Percentiles rank a stretch among this genome's conserved stretches.
phyloP scores from a whole-genome alignment of 2,113 vertebrate species.

The rat (Rattus norvegicus) region GRCr8 NC_086027.1:26232501-26233000 shows the following conservation, averaged over 20 bases:
- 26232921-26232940: neutral
- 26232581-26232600: neutral
- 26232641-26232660: neutral
- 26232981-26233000: neutral
- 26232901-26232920: neutral
- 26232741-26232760: neutral
- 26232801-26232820: neutral
- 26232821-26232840: neutral
- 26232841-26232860: neutral
- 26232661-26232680: neutral
- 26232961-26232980: neutral
- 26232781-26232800: neutral
- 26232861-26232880: neutral
- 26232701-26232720: neutral
- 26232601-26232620: neutral
- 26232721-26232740: neutral
- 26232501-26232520: neutral
- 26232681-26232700: neutral
- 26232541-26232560: neutral
- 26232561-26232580: neutral
- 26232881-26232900: neutral
- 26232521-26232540: neutral
- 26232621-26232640: neutral
- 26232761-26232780: neutral
- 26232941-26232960: neutral